Conservation (phyloP, 2,797 vertebrate species). For the Anas capensis region DNA sequence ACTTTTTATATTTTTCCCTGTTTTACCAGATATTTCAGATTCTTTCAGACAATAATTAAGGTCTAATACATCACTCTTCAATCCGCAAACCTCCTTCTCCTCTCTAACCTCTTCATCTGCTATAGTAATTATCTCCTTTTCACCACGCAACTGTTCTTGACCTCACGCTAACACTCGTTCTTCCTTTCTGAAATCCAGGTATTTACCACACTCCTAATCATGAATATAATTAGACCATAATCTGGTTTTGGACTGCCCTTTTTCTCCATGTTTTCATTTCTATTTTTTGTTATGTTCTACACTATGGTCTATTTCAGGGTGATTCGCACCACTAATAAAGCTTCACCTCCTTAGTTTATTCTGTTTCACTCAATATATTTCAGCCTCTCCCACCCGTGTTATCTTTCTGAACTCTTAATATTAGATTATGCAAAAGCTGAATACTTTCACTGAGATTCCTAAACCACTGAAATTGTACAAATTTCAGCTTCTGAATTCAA, state of each 20-base stretch:
- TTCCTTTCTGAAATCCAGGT: background rate
- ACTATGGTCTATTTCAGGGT: background rate
- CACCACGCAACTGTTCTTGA: background rate
- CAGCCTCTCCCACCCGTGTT: background rate
- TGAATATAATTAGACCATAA: background rate
- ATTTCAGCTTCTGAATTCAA: background rate
- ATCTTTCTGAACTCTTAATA: background rate
- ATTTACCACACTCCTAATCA: background rate
- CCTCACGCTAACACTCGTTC: background rate
- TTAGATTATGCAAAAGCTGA: conserved; percentile 14
- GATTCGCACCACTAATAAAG: background rate
- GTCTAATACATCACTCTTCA: background rate
- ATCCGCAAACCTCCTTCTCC: background rate
- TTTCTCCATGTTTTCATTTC: background rate
- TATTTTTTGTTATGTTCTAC: background rate
- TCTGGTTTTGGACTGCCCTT: background rate
- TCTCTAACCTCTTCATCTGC: background rate
- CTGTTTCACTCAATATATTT: background rate
- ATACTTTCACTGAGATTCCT: background rate
- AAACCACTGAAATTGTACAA: background rate
- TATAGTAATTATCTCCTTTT: background rate
- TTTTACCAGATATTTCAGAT: background rate
- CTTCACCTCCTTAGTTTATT: background rate
- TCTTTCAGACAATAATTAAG: background rate
- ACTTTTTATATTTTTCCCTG: background rate